Percentiles rank a stretch among this genome's conserved stretches.
phyloP scores from a whole-genome alignment of 2,888 invertebrate species.

The Luffia ferchaultella region DNA sequence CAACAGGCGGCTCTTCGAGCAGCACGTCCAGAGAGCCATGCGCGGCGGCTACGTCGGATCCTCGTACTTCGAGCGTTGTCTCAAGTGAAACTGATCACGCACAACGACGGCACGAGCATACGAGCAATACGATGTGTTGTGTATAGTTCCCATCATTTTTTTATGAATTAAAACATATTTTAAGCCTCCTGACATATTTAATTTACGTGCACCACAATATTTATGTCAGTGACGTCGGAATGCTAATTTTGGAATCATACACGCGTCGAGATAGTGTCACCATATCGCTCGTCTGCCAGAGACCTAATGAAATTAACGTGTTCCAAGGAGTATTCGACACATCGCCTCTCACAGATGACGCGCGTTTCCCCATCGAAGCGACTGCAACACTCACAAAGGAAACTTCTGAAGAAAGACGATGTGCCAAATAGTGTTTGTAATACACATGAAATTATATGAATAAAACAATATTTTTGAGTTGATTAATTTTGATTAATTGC shows the following conservation, averaged over 20 bases:
- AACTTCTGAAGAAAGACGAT: not conserved
- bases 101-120: too few relatives aligned
- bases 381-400: too few relatives aligned
- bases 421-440: not conserved
- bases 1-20: conserved; percentile 93
- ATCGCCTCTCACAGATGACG: too few relatives aligned
- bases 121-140: not conserved
- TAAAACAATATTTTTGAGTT: not conserved
- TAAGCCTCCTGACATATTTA: not conserved
- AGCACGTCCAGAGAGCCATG: conserved; percentile 96
- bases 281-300: too few relatives aligned
- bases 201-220: too few relatives aligned
- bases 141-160: not conserved
- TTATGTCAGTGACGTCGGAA: too few relatives aligned
- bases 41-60: conserved; percentile 94
- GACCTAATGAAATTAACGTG: too few relatives aligned
- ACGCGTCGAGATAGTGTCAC: too few relatives aligned
- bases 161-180: not conserved
- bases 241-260: too few relatives aligned
- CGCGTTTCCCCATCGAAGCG: too few relatives aligned
- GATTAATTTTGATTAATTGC: not conserved
- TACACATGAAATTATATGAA: not conserved
- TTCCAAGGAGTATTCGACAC: too few relatives aligned
- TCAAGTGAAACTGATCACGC: conserved; percentile 74
- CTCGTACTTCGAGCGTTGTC: conserved; percentile 94